phyloP scores from a whole-genome alignment of 2,888 invertebrate genomes.

The Chrysolina americana region DNA sequence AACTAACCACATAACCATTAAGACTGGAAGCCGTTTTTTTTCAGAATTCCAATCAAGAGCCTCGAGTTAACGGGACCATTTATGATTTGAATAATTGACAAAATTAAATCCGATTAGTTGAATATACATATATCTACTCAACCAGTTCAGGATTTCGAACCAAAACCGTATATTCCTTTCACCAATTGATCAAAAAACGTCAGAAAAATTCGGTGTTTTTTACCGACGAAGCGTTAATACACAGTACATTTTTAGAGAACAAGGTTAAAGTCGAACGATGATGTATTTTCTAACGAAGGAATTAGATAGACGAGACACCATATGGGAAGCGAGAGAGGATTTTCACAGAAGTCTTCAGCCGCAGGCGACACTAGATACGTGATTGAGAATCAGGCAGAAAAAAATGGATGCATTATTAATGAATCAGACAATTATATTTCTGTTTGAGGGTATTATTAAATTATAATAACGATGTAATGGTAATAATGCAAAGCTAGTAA shows the following conservation, averaged over 20 bases:
- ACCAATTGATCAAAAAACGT: constrained; percentile 9
- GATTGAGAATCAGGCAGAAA: neutral
- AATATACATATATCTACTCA: neutral
- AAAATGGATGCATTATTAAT: constrained; percentile 2
- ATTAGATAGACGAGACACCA: constrained; percentile 10
- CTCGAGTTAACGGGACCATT: neutral
- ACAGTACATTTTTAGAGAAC: neutral
- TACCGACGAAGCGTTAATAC: constrained; percentile 10
- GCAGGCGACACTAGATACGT: neutral
- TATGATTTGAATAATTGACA: neutral
- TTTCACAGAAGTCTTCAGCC: constrained; percentile 5
- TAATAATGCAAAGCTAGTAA: neutral
- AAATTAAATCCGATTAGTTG: neutral
- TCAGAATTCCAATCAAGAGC: neutral
- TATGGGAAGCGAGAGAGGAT: constrained; percentile 18
- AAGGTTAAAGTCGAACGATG: constrained; percentile 2
- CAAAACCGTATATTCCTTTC: neutral
- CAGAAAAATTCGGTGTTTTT: neutral
- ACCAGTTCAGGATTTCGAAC: neutral
- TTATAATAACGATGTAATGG: neutral
- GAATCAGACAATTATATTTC: neutral
- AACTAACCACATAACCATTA: neutral
- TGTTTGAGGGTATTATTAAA: neutral
- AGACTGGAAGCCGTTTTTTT: neutral
- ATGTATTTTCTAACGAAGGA: neutral